These are phyloP conservation scores for Pachyseris speciosa DNA, from an alignment of 64 coral and sea anemone species.

Conservation along the genomic window DNA sequence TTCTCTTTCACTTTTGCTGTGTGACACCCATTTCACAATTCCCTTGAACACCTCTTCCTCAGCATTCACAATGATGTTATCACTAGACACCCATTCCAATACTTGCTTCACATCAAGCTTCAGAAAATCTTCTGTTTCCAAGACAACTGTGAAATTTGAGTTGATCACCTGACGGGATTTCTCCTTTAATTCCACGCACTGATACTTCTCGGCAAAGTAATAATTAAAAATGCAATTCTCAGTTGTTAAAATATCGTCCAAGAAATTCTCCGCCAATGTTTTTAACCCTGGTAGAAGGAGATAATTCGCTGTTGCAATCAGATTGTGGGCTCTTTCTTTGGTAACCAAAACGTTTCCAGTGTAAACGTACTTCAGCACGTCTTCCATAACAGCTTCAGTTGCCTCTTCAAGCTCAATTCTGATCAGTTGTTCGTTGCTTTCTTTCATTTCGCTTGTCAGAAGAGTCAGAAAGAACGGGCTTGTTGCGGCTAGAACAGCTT, in stretches of 20 bases:
- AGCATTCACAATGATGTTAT: conserved; percentile 27
- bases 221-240: conserved; percentile 60
- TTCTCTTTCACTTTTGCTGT: conserved; percentile 44
- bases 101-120: conserved; percentile 40
- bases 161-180: conserved; percentile 34
- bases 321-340: conserved; percentile 46
- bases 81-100: conserved; percentile 44
- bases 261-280: conserved; percentile 38
- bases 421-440: conserved; percentile 50
- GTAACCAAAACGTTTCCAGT: conserved; percentile 48
- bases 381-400: conserved; percentile 1
- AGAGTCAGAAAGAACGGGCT: conserved; percentile 60
- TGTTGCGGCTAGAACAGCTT: conserved; percentile 50
- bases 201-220: conserved; percentile 57
- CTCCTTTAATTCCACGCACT: conserved; percentile 37
- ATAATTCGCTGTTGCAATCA: conserved; percentile 64
- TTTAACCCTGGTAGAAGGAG: conserved; percentile 66
- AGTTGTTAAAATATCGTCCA: not conserved
- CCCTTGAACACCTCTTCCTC: conserved; percentile 72
- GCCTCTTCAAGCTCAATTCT: conserved; percentile 43
- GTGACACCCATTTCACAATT: conserved; percentile 58
- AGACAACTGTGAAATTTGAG: conserved; percentile 54
- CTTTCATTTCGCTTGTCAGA: conserved; percentile 76
- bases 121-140: conserved; percentile 64
- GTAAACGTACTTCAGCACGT: conserved; percentile 55